phyloP scores from a whole-genome alignment of 1,140 invertebrate genomes.

The Bombus confusus region DNA sequence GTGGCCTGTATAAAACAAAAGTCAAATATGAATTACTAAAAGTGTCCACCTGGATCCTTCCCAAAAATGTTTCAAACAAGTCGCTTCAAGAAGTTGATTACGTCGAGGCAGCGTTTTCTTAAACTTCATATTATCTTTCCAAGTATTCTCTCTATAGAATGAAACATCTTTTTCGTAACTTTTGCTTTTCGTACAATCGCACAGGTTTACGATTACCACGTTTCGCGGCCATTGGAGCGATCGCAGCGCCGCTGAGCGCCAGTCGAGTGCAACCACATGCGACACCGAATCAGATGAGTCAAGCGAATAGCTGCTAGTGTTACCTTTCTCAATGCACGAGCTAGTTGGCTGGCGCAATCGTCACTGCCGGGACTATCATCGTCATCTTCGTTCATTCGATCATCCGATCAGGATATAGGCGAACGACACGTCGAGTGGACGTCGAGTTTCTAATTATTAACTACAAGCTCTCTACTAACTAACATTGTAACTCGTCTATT shows the following conservation, averaged over 20 bases:
- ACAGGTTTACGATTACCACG: too few relatives aligned
- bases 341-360: conserved; percentile 52
- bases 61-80: neutral
- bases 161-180: too few relatives aligned
- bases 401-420: conserved; percentile 52
- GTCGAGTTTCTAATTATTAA: conserved; percentile 41
- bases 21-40: neutral
- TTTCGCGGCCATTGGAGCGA: neutral
- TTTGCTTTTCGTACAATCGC: too few relatives aligned
- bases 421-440: conserved; percentile 7
- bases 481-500: conserved; percentile 26
- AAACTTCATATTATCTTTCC: too few relatives aligned
- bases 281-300: neutral
- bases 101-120: too few relatives aligned
- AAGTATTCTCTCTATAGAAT: neutral
- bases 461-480: conserved; percentile 15
- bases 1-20: neutral
- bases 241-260: neutral
- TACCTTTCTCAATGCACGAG: neutral
- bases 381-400: conserved; percentile 45
- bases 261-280: neutral
- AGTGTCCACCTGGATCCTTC: neutral
- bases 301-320: conserved; percentile 19
- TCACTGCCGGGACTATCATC: conserved; percentile 61
- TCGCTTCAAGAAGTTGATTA: neutral